phyloP scores from a whole-genome alignment of 2,113 vertebrate species.

The Spheniscus mendiculus region DNA sequence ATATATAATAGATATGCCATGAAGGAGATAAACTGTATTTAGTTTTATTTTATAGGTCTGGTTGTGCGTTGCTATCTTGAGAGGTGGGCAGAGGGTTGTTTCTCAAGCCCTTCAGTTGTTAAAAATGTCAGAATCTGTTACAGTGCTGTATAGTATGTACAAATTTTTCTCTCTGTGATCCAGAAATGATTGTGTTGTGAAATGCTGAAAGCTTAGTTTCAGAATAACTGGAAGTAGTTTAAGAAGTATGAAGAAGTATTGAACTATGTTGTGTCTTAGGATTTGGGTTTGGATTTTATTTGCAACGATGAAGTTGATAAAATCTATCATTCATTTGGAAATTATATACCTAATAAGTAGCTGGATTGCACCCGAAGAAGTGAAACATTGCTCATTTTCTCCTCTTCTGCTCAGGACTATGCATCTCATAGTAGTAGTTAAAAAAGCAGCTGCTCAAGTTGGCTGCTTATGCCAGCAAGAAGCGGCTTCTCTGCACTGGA shows the following conservation, averaged over 20 bases:
- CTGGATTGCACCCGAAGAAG: neutral
- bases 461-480: neutral
- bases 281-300: neutral
- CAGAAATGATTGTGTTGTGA: neutral
- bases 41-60: neutral
- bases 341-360: neutral
- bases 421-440: neutral
- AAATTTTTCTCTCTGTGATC: neutral
- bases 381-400: neutral
- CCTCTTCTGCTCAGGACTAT: neutral
- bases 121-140: neutral
- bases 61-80: neutral
- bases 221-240: neutral
- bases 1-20: neutral
- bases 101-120: neutral
- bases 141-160: neutral
- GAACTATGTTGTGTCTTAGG: neutral
- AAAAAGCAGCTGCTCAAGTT: neutral
- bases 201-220: neutral
- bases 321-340: neutral
- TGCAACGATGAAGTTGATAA: neutral
- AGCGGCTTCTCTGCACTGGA: neutral
- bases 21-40: slow-evolving; percentile 20
- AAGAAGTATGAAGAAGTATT: neutral
- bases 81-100: neutral